Evolutionary conservation across 1,140 invertebrate species (phyloP), one percentile per base, ranked within the genome.

Genomic region (Anagrus nilaparvatae): DNA sequence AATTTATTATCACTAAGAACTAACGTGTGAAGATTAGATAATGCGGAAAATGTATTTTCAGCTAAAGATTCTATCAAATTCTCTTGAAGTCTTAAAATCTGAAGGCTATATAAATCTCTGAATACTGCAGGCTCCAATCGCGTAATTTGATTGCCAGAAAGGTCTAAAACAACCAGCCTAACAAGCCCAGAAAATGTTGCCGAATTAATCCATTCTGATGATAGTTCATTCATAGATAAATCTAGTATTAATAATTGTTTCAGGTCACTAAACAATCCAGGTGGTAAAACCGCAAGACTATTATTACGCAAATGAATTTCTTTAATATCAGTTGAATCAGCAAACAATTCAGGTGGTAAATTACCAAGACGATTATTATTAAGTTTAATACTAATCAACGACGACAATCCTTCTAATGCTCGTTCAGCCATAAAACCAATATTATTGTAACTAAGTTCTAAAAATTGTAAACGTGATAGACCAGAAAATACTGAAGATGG

Each of bases 261-360:
- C 13, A 95, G 66, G 40, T 86, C 84, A 51, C 77, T 77, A 59
- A 93, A 91, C 27, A 92, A 67, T 2, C 87, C 87, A 0, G 87
- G 86, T 16, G 87, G 85, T 4, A 91, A 56, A 1, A 90, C 84
- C 52, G 82, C 83, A 18, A 92, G 79, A n/a, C 82, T 83, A 63
- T 93, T 91, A 54, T 88, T 88, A 51, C 81, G 78, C 20, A 91
- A 60, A 61, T 87, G 81, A 50, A 91, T 78, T 69, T 90, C 84
- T 58, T 83, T 79, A 21, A 91, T 67, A 48, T 85, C 81, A 48
- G 81, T 75, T 9, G 82, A 78, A 54, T 88, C 84, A 35, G 77
- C 73, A 54, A 90, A 90, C 38, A 91, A 68, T 61, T 85, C 84
- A 8, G 83, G 85, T 20, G 85, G 87, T 49, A 91, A 67, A 54